A percentile compares a stretch with the other conserved stretches of the same genome.
phyloP scores from a whole-genome alignment of 2,113 vertebrate genomes.

The Nycticorax nycticorax region DNA sequence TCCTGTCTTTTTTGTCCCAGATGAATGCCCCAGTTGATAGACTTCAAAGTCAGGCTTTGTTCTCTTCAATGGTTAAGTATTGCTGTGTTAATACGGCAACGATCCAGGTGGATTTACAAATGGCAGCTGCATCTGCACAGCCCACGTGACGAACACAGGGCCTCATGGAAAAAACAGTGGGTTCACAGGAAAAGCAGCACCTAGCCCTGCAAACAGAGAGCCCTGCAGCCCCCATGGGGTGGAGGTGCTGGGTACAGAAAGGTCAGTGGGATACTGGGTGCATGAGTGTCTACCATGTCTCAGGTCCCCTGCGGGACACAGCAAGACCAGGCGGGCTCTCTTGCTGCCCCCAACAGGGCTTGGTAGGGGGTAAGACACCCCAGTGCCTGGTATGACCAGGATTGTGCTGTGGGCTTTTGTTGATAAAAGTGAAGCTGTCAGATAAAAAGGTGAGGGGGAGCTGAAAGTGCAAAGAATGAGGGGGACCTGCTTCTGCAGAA shows the following conservation, averaged over 20 bases:
- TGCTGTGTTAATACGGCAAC: background rate
- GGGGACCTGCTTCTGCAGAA: background rate
- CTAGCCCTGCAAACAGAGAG: background rate
- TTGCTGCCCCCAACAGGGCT: background rate
- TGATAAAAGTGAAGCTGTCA: background rate
- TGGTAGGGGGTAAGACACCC: background rate
- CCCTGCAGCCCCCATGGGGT: accelerated
- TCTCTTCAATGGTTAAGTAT: background rate
- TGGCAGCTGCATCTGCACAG: background rate
- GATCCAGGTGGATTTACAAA: background rate
- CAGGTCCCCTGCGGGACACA: background rate
- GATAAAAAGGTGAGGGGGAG: background rate
- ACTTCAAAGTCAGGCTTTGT: background rate
- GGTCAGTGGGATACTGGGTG: accelerated
- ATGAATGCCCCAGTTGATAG: background rate
- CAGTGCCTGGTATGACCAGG: background rate
- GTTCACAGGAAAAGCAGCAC: background rate
- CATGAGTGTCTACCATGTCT: accelerated
- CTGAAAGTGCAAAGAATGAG: background rate
- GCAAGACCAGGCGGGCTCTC: accelerated
- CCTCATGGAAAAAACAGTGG: too few relatives aligned
- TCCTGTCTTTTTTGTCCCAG: background rate
- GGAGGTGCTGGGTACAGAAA: accelerated
- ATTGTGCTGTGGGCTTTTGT: background rate
- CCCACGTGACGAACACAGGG: accelerated